These are phyloP conservation scores for Thelaira solivaga DNA, from an alignment of 2,888 invertebrate species.

Conservation along the genomic window DNA sequence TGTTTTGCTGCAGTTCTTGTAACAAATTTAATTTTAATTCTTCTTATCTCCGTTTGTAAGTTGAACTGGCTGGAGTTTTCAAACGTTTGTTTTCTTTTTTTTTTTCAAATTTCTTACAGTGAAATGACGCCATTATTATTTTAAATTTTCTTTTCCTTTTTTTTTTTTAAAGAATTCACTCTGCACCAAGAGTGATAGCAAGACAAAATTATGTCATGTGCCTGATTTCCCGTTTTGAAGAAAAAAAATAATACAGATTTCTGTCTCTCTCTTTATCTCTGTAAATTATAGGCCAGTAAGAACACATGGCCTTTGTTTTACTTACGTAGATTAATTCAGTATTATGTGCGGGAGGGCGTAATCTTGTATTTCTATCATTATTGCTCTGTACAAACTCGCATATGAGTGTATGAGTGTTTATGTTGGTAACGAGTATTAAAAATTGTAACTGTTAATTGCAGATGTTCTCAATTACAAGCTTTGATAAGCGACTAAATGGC, in stretches of 20 bases:
- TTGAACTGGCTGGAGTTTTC: conserved; percentile 31
- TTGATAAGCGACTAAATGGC: conserved; percentile 61
- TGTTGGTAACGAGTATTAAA: conserved; percentile 54
- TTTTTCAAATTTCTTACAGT: not conserved
- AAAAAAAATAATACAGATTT: too few relatives aligned
- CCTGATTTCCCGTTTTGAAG: too few relatives aligned
- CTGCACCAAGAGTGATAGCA: too few relatives aligned
- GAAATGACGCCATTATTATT: conserved; percentile 54
- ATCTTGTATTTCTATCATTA: too few relatives aligned
- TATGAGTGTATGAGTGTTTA: not conserved
- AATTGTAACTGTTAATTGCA: conserved; percentile 71
- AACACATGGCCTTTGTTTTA: too few relatives aligned
- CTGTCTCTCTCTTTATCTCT: too few relatives aligned
- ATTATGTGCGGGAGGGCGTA: too few relatives aligned
- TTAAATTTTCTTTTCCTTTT: not conserved
- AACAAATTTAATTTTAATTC: conserved; percentile 24
- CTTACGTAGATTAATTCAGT: too few relatives aligned
- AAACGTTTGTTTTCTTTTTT: not conserved
- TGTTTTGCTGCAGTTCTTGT: not conserved
- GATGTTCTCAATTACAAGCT: conserved; percentile 69
- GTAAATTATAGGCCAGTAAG: too few relatives aligned
- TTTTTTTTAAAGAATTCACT: not conserved
- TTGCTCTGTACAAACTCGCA: not conserved
- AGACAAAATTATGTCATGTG: too few relatives aligned
- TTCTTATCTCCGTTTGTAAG: conserved; percentile 41